These are phyloP conservation scores for Phoronis australis DNA, from an alignment of 2,888 invertebrate genomes.

Conservation along the genomic window DNA sequence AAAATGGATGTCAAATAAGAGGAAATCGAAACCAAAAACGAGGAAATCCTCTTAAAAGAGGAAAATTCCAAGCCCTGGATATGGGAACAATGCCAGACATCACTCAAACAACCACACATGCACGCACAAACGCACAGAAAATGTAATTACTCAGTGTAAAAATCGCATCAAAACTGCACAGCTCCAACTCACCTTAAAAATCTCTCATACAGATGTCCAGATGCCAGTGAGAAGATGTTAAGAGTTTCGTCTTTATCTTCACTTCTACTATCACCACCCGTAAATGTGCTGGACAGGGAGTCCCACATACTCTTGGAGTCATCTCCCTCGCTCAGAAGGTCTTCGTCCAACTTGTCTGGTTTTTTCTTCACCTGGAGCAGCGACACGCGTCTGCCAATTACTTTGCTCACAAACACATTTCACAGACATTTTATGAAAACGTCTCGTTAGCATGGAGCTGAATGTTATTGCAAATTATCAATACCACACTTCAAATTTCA, in stretches of 20 bases:
- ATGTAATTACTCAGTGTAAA: neutral
- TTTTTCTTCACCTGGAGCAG: constrained; percentile 66
- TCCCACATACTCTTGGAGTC: constrained; percentile 76
- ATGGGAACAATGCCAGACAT: too few species aligned
- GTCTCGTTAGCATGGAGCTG: too few species aligned
- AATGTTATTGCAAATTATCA: too few species aligned
- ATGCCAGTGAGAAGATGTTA: constrained; percentile 97
- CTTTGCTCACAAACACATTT: too few species aligned
- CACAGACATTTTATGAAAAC: too few species aligned
- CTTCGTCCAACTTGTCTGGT: constrained; percentile 77
- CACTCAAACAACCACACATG: too few species aligned
- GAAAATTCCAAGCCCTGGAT: too few species aligned
- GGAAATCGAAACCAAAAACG: too few species aligned
- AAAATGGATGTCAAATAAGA: too few species aligned
- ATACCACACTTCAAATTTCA: too few species aligned
- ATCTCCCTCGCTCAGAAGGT: constrained; percentile 71
- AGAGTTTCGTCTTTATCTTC: constrained; percentile 35
- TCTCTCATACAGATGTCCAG: constrained; percentile 96
- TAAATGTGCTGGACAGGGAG: constrained; percentile 66
- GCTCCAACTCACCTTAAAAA: constrained; percentile 66
- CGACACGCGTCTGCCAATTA: too few species aligned
- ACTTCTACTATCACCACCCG: constrained; percentile 15
- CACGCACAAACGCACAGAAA: neutral
- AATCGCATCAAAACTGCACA: neutral
- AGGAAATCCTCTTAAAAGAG: too few species aligned